Evolutionary conservation across 2,888 invertebrate species (phyloP).

Genomic region (Buathra laborator): DNA sequence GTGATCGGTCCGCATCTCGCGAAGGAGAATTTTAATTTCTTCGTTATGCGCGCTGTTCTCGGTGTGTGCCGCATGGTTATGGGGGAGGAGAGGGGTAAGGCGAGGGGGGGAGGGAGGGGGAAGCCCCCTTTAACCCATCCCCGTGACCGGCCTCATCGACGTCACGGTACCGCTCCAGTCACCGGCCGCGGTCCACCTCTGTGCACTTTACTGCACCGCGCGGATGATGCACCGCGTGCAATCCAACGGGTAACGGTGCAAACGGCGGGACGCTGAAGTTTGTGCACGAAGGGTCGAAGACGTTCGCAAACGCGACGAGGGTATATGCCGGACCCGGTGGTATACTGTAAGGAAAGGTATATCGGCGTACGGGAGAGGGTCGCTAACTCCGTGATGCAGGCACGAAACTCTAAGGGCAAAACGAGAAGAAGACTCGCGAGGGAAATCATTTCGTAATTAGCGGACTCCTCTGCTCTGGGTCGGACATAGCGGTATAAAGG

Average conservation of each 20-base stretch:
- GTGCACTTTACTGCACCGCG: slow-evolving; percentile 41
- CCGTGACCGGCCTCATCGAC: slow-evolving; percentile 47
- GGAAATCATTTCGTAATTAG: slow-evolving; percentile 69
- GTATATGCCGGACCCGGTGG: not conserved
- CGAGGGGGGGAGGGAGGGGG: too few relatives aligned
- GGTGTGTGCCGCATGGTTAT: slow-evolving; percentile 44
- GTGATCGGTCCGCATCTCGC: slow-evolving; percentile 64
- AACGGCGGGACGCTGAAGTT: slow-evolving; percentile 58
- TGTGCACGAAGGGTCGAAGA: slow-evolving; percentile 65
- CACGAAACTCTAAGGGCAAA: slow-evolving; percentile 62
- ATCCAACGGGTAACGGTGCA: slow-evolving; percentile 59
- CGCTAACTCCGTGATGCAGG: slow-evolving; percentile 37
- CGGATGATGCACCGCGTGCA: slow-evolving; percentile 61
- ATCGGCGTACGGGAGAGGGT: slow-evolving; percentile 44
- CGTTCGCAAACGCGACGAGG: slow-evolving; percentile 56
- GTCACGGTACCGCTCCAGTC: slow-evolving; percentile 52
- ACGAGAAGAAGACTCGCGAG: slow-evolving; percentile 61
- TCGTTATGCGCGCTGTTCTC: slow-evolving; percentile 29
- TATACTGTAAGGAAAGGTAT: not conserved
- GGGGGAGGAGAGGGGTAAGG: not conserved
- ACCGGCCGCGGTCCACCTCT: slow-evolving; percentile 56
- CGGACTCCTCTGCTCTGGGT: slow-evolving; percentile 66
- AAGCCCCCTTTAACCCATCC: slow-evolving; percentile 14
- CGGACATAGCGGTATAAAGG: slow-evolving; percentile 68
- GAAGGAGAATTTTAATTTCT: slow-evolving; percentile 61